phyloP scores from a whole-genome alignment of 2,888 invertebrate species.

The Adelphocoris suturalis region DNA sequence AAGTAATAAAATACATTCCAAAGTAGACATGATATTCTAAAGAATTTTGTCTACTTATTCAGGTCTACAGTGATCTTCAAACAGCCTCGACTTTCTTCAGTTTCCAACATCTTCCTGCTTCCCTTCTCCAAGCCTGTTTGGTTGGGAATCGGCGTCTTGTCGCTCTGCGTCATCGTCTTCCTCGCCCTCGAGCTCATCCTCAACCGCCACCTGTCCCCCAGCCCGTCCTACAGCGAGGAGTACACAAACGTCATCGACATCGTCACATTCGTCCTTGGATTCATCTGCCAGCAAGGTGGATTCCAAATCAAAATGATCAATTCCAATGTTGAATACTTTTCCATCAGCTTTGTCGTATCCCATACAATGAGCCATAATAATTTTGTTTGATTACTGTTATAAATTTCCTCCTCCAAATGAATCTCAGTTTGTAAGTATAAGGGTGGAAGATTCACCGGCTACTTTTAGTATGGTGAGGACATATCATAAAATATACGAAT shows the following conservation, averaged over 20 bases:
- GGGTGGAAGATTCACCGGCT: too few relatives aligned
- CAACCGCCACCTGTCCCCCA: slow-evolving; percentile 31
- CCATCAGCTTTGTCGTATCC: not conserved
- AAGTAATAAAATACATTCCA: too few relatives aligned
- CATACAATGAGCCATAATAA: too few relatives aligned
- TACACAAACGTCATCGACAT: slow-evolving; percentile 78
- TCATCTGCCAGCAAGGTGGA: slow-evolving; percentile 83
- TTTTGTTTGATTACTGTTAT: too few relatives aligned
- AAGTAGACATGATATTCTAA: too few relatives aligned
- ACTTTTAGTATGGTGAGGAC: too few relatives aligned
- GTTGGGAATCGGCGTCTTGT: slow-evolving; percentile 81
- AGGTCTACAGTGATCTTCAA: slow-evolving; percentile 86
- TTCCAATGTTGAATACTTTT: not conserved
- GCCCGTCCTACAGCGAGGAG: slow-evolving; percentile 64
- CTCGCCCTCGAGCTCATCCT: slow-evolving; percentile 64
- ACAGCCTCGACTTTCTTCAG: slow-evolving; percentile 85
- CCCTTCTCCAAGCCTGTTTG: slow-evolving; percentile 86
- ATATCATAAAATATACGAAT: too few relatives aligned
- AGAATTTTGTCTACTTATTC: slow-evolving; percentile 14
- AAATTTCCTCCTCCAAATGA: too few relatives aligned
- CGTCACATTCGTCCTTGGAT: slow-evolving; percentile 81
- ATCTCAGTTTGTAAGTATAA: too few relatives aligned
- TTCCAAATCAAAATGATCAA: too few relatives aligned
- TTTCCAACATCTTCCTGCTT: slow-evolving; percentile 85
- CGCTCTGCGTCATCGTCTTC: slow-evolving; percentile 78